Conservation (phyloP, 2,797 vertebrate species). For the Sebastes flavidus region DNA sequence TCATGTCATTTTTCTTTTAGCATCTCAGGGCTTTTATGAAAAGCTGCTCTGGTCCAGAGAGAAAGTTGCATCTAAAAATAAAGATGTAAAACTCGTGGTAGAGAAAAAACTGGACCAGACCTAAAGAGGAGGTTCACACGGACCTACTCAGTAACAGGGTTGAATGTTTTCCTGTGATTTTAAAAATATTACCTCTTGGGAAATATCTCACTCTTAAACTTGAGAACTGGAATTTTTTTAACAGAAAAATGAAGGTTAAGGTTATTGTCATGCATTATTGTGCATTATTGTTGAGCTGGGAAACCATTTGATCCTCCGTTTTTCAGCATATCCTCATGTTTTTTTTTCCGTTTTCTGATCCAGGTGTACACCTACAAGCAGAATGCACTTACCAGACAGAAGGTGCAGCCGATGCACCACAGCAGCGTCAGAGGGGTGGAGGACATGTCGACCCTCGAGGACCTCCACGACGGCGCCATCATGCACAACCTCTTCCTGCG, state of each 20-base stretch:
- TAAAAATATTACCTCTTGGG: neutral
- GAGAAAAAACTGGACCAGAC: neutral
- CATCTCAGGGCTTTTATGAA: neutral
- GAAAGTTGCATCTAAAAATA: neutral
- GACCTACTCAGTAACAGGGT: neutral
- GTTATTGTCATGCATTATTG: neutral
- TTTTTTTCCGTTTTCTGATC: neutral
- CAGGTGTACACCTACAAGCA: conserved; percentile 98
- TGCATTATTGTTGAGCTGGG: neutral
- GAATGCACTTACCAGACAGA: conserved; percentile 91
- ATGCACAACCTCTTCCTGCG: conserved; percentile 93
- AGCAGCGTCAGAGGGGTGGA: conserved; percentile 87
- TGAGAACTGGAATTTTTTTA: neutral
- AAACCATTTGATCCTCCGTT: neutral
- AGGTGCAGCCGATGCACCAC: conserved; percentile 91
- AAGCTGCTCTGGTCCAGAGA: neutral
- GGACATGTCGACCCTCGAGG: conserved; percentile 92
- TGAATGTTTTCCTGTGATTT: neutral
- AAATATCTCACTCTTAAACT: neutral
- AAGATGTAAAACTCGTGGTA: neutral
- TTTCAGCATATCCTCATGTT: neutral
- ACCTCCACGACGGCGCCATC: conserved; percentile 96
- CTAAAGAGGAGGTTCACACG: neutral
- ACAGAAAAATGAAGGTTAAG: neutral
- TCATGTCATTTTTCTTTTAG: neutral